These are phyloP conservation scores for Turritopsis rubra DNA, from an alignment of 30 jellyfish, hydroid and myxozoan genomes.

Conservation along the genomic window DNA sequence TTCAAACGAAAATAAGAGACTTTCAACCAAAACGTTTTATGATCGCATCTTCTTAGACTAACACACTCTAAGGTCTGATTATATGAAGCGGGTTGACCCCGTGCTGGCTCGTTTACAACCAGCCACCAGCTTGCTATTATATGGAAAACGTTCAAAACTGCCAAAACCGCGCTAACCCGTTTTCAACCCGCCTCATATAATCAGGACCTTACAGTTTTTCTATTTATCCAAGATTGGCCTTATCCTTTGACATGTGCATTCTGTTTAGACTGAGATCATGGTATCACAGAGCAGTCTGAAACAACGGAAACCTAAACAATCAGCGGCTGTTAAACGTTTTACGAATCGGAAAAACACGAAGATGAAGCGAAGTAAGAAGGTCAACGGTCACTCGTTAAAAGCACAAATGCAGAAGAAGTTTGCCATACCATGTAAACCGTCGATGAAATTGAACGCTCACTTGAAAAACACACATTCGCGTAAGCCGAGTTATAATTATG, in stretches of 20 bases:
- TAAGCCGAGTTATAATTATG: neutral
- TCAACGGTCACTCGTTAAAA: constrained; percentile 38
- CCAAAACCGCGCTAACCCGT: no score
- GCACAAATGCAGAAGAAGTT: constrained; percentile 81
- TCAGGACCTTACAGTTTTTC: no score
- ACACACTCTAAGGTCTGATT: no score
- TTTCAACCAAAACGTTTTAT: no score
- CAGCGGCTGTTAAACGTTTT: constrained; percentile 27
- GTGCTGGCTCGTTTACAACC: no score
- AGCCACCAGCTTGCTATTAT: no score
- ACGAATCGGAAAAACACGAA: constrained; percentile 34
- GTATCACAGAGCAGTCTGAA: neutral
- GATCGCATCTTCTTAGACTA: no score
- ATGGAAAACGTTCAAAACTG: no score
- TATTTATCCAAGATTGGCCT: no score
- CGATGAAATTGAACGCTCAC: constrained; percentile 40
- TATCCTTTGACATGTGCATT: neutral
- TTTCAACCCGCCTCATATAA: no score
- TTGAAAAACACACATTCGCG: constrained; percentile 15
- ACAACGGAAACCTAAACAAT: neutral
- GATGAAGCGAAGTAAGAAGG: constrained; percentile 14
- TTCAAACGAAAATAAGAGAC: no score
- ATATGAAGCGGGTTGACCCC: no score
- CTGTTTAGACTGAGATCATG: neutral
- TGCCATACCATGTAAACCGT: constrained; percentile 65